Conservation (phyloP, 2,888 invertebrate species). For the Hydraecia micacea region DNA sequence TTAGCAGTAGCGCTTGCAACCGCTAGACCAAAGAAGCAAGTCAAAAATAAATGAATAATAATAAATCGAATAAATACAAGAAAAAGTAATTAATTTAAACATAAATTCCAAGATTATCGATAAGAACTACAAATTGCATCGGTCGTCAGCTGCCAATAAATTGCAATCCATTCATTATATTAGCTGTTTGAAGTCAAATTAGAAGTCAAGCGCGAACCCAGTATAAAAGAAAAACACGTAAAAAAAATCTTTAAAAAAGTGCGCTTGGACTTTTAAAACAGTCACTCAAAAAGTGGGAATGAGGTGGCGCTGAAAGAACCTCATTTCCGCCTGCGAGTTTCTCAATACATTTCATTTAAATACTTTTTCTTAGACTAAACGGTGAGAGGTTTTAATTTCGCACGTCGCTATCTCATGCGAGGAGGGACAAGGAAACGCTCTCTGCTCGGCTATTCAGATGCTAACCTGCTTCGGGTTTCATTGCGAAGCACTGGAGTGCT, state of each 20-base stretch:
- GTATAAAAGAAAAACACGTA: slow-evolving; percentile 58
- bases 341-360: slow-evolving; percentile 90
- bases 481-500: slow-evolving; percentile 48
- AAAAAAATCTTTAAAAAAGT: slow-evolving; percentile 75
- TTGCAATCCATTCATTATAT: slow-evolving; percentile 33
- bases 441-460: slow-evolving; percentile 69
- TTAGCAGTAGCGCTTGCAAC: not conserved
- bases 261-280: slow-evolving; percentile 81
- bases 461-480: slow-evolving; percentile 63
- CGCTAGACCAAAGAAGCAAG: not conserved
- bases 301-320: slow-evolving; percentile 85
- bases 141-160: slow-evolving; percentile 20
- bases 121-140: slow-evolving; percentile 5
- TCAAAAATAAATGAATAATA: not conserved
- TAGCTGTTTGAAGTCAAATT: slow-evolving; percentile 48
- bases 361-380: slow-evolving; percentile 83
- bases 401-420: slow-evolving; percentile 81
- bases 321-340: slow-evolving; percentile 88
- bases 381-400: slow-evolving; percentile 85
- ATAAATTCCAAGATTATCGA: slow-evolving; percentile 5
- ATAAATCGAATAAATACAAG: not conserved
- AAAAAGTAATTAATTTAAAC: slow-evolving; percentile 12
- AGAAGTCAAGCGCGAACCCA: slow-evolving; percentile 45
- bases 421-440: slow-evolving; percentile 81
- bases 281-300: slow-evolving; percentile 82